phyloP scores from a whole-genome alignment of 2,113 vertebrate species.

The Phoenicopterus ruber region DNA sequence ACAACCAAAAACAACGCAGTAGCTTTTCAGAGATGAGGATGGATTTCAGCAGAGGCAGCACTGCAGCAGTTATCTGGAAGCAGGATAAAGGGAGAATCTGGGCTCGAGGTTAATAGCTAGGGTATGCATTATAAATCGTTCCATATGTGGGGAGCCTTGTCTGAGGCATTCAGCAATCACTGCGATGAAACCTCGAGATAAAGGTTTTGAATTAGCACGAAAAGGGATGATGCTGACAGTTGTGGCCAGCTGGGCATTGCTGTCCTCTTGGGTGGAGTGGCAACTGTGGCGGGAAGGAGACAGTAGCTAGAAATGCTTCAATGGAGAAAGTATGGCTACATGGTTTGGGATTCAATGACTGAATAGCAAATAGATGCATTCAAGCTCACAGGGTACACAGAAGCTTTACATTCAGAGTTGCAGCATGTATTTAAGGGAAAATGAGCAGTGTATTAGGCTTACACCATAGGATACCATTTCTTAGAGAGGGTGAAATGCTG shows the following conservation, averaged over 20 bases:
- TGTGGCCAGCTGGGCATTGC: too few relatives aligned
- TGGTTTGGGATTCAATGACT: not conserved
- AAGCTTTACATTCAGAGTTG: not conserved
- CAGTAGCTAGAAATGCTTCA: too few relatives aligned
- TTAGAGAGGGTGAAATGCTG: not conserved
- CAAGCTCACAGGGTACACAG: not conserved
- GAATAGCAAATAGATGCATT: accelerated
- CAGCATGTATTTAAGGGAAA: not conserved
- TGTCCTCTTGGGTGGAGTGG: too few relatives aligned
- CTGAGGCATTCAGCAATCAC: not conserved
- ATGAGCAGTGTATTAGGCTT: not conserved
- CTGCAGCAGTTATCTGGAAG: not conserved
- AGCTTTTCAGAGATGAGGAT: not conserved
- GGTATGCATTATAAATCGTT: not conserved
- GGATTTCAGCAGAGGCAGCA: not conserved
- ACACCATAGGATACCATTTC: accelerated
- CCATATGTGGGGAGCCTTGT: not conserved
- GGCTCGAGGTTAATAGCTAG: not conserved
- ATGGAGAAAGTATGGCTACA: accelerated
- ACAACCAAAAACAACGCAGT: not conserved
- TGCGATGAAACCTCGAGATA: not conserved
- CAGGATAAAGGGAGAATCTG: not conserved
- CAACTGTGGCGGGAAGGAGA: not conserved
- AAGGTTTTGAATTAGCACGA: not conserved
- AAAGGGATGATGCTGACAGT: not conserved